phyloP scores from a whole-genome alignment of 2,888 invertebrate species.

The Alsophila aescularia region DNA sequence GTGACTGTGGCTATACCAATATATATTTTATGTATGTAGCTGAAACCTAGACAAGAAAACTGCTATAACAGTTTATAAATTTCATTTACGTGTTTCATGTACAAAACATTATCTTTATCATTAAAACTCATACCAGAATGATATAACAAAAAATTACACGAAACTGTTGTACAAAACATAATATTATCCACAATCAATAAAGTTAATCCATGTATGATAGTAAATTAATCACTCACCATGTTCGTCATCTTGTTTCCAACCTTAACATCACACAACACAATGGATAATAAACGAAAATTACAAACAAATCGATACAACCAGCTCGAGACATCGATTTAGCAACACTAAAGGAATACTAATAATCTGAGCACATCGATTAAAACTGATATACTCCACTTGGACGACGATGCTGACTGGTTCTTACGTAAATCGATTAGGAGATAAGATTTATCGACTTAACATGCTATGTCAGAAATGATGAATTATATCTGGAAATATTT shows the following conservation, averaged over 20 bases:
- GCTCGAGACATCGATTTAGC: conserved; percentile 37
- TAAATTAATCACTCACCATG: conserved; percentile 41
- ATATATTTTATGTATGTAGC: no score
- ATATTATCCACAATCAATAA: no score
- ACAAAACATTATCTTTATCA: no score
- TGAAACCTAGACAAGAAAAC: no score
- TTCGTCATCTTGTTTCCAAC: conserved; percentile 37
- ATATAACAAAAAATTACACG: no score
- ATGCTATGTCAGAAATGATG: conserved; percentile 46
- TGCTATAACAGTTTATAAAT: no score
- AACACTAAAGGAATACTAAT: conserved; percentile 41
- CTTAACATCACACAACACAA: conserved; percentile 41
- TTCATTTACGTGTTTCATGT: no score
- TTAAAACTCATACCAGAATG: no score
- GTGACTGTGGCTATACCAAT: not conserved
- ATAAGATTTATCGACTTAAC: conserved; percentile 55
- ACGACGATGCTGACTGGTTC: conserved; percentile 58
- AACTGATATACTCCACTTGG: conserved; percentile 68
- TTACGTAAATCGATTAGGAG: conserved; percentile 63
- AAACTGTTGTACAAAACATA: no score
- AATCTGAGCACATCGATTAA: conserved; percentile 46
- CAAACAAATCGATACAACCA: conserved; percentile 29
- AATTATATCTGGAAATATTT: conserved; percentile 42
- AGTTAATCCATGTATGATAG: no score
- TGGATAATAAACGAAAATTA: conserved; percentile 35